Evolutionary conservation across 1,140 invertebrate species (phyloP).

Genomic region (Drosophila santomea): DNA sequence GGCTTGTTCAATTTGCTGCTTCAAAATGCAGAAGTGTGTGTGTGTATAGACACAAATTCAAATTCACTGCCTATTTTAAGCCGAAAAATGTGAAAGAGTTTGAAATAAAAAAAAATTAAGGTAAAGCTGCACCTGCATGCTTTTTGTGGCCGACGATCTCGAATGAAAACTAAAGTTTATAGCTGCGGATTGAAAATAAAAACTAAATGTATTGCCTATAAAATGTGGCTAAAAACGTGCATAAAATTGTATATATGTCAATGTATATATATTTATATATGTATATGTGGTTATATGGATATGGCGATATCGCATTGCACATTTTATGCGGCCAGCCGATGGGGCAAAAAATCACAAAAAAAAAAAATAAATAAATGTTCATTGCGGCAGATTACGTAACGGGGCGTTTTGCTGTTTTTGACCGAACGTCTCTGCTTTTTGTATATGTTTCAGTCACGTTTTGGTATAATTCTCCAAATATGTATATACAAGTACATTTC

Average conservation of each 20-base stretch:
- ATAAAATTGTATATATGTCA: constrained; percentile 3
- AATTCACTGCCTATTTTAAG: too few species aligned
- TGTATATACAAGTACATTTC: constrained; percentile 35
- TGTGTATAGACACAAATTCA: too few species aligned
- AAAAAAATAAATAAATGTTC: constrained; percentile 7
- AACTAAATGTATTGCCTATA: constrained; percentile 24
- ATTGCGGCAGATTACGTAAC: constrained; percentile 41
- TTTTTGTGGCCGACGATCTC: not conserved
- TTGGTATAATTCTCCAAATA: constrained; percentile 50
- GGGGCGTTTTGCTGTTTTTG: constrained; percentile 36
- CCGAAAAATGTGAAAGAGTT: too few species aligned
- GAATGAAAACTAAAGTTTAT: constrained; percentile 7
- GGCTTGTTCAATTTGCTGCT: too few species aligned
- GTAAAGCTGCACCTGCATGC: not conserved
- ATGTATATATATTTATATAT: not conserved
- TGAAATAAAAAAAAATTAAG: too few species aligned
- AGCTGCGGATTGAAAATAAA: constrained; percentile 28
- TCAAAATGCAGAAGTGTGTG: too few species aligned
- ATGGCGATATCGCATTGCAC: constrained; percentile 29
- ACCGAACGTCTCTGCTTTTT: constrained; percentile 24
- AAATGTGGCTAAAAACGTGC: constrained; percentile 9
- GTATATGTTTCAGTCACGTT: constrained; percentile 50
- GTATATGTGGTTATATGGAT: not conserved
- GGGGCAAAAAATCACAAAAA: not conserved
- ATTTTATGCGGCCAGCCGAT: constrained; percentile 31